Evolutionary conservation across 2,888 invertebrate genomes (phyloP).

Genomic region (Agrochola circellaris): DNA sequence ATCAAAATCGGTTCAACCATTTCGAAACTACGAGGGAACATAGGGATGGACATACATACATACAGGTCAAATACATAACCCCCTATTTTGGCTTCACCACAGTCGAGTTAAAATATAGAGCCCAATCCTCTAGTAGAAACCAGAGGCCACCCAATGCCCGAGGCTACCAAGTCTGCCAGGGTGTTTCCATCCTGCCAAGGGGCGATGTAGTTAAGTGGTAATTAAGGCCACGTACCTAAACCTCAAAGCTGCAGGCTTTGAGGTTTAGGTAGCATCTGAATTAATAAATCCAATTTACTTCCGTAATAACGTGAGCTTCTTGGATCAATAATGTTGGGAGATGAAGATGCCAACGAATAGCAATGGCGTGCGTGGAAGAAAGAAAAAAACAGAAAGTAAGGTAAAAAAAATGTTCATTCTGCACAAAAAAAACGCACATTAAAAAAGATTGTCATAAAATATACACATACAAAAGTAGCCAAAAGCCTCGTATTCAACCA

Average conservation of each 20-base stretch:
- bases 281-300: conserved; percentile 56
- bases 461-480: too few species aligned
- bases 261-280: conserved; percentile 49
- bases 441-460: too few species aligned
- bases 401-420: too few species aligned
- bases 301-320: conserved; percentile 31
- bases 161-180: conserved; percentile 35
- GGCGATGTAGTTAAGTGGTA: conserved; percentile 45
- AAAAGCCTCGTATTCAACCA: too few species aligned
- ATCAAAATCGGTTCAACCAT: too few species aligned
- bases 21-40: too few species aligned
- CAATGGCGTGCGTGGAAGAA: background rate
- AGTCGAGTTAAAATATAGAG: background rate
- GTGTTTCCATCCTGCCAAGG: conserved; percentile 39
- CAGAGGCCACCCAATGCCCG: conserved; percentile 13
- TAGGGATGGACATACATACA: too few species aligned
- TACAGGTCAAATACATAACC: too few species aligned
- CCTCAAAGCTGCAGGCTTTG: conserved; percentile 40
- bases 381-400: too few species aligned
- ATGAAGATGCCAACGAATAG: background rate
- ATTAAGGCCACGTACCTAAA: conserved; percentile 44
- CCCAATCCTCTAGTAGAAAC: conserved; percentile 9
- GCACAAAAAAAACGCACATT: too few species aligned
- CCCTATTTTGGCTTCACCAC: too few species aligned
- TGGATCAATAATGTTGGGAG: conserved; percentile 6